Evolutionary conservation across 2,888 invertebrate species (phyloP), one percentile per base, ranked within the genome.

Genomic region (Gnatocerus cornutus): DNA sequence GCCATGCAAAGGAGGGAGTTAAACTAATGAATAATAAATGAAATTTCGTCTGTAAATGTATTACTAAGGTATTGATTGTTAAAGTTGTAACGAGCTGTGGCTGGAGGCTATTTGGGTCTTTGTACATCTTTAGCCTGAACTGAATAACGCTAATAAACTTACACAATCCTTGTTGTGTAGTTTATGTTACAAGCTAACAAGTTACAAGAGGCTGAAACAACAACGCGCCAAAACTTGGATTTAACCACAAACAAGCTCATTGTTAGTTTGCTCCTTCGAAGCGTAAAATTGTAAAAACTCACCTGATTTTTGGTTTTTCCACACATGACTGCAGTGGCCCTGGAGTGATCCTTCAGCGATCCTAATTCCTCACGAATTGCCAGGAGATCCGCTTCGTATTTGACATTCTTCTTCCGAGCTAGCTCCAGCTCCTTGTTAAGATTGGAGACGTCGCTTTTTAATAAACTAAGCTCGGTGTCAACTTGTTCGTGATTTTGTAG

Each of bases 401-500:
- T 82, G 50, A 79, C 83, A 68, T 84, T 83, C 68, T 79, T 79
- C 67, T 77, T 82, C 64, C 79, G 77, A 13, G 81, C 78, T 37
- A 75, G 75, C 68, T 84, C 84, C 68, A 85, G 68, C 74, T 84
- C 84, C 56, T 75, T 79, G 74, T 83, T 84, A 52, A 85, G 69
- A 73, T 82, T 84, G 21, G 79, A 73, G 50, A 84, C 80, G 76
- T 85, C 84, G 71, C 84, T 83, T 68, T 77, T 78, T 48, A 85
- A 74, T 61, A 85, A 75, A 63, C 77, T 80, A 68, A 85, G 76
- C 71, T 84, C 81, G 39, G 81, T 77, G 67, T 83, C 83, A 67
- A 82, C 77, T 48, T 77, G 77, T 68, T 84, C 83, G 74, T 81
- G 83, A 67, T 82, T 81, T 8, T 87, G 87, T 8, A 90, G 83